These are phyloP conservation scores for Serranus cabrilla DNA, from an alignment of 2,797 vertebrate species.

Conservation along the genomic window DNA sequence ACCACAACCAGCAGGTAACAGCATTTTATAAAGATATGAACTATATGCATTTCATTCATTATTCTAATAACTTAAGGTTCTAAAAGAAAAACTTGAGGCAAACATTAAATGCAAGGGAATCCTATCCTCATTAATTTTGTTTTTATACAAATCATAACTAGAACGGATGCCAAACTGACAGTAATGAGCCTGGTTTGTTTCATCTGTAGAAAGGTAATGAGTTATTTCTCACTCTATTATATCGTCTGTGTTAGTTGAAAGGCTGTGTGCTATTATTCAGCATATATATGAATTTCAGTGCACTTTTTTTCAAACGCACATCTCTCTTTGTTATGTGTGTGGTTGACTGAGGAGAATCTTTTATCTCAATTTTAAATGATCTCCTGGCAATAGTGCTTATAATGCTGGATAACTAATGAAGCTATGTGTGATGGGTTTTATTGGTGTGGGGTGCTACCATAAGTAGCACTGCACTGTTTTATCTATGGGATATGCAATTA, in stretches of 20 bases:
- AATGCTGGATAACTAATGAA: background rate
- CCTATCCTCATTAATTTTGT: background rate
- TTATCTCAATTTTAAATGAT: conserved; percentile 19
- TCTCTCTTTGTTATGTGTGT: background rate
- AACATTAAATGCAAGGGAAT: background rate
- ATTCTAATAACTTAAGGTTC: background rate
- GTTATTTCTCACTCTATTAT: conserved; percentile 9
- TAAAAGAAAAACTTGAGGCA: background rate
- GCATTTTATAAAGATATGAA: background rate
- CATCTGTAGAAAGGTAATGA: background rate
- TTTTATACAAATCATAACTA: background rate
- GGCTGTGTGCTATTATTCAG: conserved; percentile 7
- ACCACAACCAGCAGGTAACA: background rate
- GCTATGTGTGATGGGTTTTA: conserved; percentile 28
- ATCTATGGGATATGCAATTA: conserved; percentile 22
- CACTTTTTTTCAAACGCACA: conserved; percentile 17
- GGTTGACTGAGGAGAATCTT: background rate
- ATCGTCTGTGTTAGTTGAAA: conserved; percentile 1
- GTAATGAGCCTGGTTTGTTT: background rate
- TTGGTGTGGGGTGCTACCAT: conserved; percentile 9
- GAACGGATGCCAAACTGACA: background rate
- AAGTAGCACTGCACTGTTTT: conserved; percentile 8
- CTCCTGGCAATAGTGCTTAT: conserved; percentile 5
- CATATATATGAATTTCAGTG: conserved; percentile 5
- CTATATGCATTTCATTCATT: conserved; percentile 6